Percentiles rank a stretch among this genome's conserved stretches.
Conservation (phyloP, 1,140 invertebrate species). For the Drosophila lacertosa region DNA sequence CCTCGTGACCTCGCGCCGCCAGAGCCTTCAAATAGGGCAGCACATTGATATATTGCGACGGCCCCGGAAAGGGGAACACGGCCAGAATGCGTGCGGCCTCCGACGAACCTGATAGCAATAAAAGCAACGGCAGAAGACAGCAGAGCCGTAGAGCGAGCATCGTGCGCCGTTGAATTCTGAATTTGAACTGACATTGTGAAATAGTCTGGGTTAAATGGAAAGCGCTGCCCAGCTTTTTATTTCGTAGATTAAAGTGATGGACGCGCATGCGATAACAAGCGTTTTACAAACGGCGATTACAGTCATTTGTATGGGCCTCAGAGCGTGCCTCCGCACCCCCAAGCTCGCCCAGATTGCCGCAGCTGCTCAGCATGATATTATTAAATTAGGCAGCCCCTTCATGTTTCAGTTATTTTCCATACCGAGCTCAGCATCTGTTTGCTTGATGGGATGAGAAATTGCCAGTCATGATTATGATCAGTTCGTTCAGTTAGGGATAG, state of each 20-base stretch:
- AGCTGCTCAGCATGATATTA: not conserved
- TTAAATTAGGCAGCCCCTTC: not conserved
- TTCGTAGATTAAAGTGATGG: slow-evolving; percentile 16
- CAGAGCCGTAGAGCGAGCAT: slow-evolving; percentile 36
- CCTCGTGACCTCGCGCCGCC: slow-evolving; percentile 87
- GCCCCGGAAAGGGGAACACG: slow-evolving; percentile 67
- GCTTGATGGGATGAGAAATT: not conserved
- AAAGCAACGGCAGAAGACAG: not conserved
- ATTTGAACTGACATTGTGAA: slow-evolving; percentile 38
- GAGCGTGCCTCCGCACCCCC: not conserved
- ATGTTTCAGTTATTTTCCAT: not conserved
- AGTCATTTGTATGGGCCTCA: slow-evolving; percentile 18
- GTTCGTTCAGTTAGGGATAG: too few species aligned
- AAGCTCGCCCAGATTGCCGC: not conserved
- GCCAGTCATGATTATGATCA: slow-evolving; percentile 22
- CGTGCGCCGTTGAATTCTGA: slow-evolving; percentile 3
- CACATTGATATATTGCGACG: slow-evolving; percentile 76
- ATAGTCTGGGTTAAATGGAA: not conserved
- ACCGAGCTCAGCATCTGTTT: not conserved
- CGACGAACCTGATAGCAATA: slow-evolving; percentile 20
- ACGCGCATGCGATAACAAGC: slow-evolving; percentile 57
- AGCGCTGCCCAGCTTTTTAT: not conserved
- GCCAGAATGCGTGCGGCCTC: slow-evolving; percentile 66
- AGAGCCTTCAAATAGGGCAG: slow-evolving; percentile 87
- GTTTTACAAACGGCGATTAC: slow-evolving; percentile 34